Evolutionary conservation across 2,113 vertebrate species (phyloP).

Genomic region (Cryptotis parvus): DNA sequence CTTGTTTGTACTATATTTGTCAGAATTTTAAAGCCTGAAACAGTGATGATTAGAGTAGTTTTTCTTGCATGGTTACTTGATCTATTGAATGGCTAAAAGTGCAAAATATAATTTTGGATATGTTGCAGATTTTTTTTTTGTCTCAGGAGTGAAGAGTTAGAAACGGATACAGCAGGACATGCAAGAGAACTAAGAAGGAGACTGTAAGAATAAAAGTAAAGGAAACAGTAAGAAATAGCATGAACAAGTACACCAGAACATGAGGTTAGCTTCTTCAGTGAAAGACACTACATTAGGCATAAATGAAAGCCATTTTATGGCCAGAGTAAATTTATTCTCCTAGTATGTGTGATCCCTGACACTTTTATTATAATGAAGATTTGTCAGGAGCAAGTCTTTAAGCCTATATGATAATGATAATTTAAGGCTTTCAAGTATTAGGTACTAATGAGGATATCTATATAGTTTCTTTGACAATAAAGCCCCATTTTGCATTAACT

Average conservation of each 20-base stretch:
- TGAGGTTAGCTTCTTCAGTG: neutral
- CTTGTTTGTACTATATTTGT: neutral
- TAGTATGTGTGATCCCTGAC: neutral
- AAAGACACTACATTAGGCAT: neutral
- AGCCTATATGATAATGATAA: neutral
- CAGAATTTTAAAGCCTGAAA: neutral
- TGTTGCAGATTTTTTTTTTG: neutral
- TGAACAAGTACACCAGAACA: neutral
- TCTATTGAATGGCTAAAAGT: neutral
- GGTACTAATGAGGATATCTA: conserved; percentile 1
- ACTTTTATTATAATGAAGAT: neutral
- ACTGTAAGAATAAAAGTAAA: neutral
- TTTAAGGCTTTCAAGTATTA: conserved; percentile 1
- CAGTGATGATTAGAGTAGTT: neutral
- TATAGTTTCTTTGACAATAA: neutral
- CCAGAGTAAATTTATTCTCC: neutral
- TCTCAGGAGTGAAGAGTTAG: neutral
- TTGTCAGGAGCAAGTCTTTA: conserved; percentile 12
- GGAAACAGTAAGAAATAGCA: neutral
- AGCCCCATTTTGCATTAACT: neutral
- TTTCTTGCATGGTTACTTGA: neutral
- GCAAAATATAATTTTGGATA: neutral
- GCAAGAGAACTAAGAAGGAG: neutral
- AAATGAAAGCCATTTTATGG: conserved; percentile 6
- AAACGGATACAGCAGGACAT: neutral